Evolutionary conservation across 2,888 invertebrate genomes (phyloP).

Genomic region (Drosophila formosana): DNA sequence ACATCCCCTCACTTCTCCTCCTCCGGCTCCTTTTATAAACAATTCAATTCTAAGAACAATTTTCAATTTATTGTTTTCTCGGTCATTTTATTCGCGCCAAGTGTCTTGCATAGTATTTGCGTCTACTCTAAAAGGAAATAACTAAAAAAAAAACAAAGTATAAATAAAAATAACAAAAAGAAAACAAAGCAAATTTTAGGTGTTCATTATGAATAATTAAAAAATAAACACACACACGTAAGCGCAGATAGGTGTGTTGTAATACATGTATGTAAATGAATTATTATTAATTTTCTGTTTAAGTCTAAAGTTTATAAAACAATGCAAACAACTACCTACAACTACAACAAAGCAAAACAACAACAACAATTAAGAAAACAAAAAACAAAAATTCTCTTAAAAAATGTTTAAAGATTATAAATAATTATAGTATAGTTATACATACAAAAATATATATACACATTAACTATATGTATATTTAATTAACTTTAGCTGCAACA

Average conservation of each 20-base stretch:
- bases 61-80: constrained; percentile 30
- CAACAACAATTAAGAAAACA: constrained; percentile 30
- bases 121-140: constrained; percentile 55
- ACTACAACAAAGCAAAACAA: constrained; percentile 36
- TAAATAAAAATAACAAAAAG: constrained; percentile 21
- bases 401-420: constrained; percentile 58
- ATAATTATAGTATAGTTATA: constrained; percentile 41
- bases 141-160: constrained; percentile 12
- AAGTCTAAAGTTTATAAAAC: constrained; percentile 57
- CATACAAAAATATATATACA: constrained; percentile 33
- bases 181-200: constrained; percentile 60
- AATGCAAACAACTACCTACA: constrained; percentile 77
- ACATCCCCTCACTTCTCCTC: not conserved
- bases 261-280: constrained; percentile 41
- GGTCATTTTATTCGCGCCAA: constrained; percentile 58
- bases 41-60: constrained; percentile 32
- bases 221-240: constrained; percentile 9
- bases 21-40: constrained; percentile 1
- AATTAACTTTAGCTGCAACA: constrained; percentile 63
- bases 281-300: constrained; percentile 44
- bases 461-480: constrained; percentile 40
- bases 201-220: constrained; percentile 57
- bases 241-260: constrained; percentile 28
- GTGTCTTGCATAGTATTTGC: constrained; percentile 74
- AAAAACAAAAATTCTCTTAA: constrained; percentile 63